These are phyloP conservation scores for Drosophila pachea DNA, from an alignment of 1,140 invertebrate species.

Conservation along the genomic window DNA sequence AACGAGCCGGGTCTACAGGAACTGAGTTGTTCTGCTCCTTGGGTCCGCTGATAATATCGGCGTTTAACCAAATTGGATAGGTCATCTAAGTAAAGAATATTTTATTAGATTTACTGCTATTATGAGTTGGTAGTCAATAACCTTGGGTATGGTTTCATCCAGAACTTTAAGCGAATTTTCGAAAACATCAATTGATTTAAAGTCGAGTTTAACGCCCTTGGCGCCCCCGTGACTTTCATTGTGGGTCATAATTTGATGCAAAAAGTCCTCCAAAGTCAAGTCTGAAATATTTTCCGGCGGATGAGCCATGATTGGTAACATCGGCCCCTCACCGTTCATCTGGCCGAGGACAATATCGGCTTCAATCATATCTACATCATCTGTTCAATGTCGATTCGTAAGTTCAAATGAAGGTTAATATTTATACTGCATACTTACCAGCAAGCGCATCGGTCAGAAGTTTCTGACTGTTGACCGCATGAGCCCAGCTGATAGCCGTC, in stretches of 20 bases:
- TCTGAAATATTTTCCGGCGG: constrained; percentile 87
- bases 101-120: neutral
- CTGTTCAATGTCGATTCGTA: constrained; percentile 19
- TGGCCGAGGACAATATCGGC: constrained; percentile 90
- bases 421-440: constrained; percentile 77
- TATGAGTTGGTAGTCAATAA: constrained; percentile 7
- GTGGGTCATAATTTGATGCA: constrained; percentile 81
- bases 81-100: constrained; percentile 80
- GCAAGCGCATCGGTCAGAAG: constrained; percentile 83
- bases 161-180: constrained; percentile 83
- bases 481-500: constrained; percentile 89
- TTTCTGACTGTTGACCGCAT: constrained; percentile 87
- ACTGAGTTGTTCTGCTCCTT: constrained; percentile 81
- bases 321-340: constrained; percentile 79
- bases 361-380: constrained; percentile 88
- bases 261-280: constrained; percentile 87
- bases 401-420: neutral
- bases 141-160: constrained; percentile 70
- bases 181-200: constrained; percentile 90
- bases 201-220: constrained; percentile 93
- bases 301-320: constrained; percentile 91
- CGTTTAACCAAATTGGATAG: constrained; percentile 92
- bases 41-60: constrained; percentile 91
- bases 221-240: constrained; percentile 70
- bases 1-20: constrained; percentile 85